These are phyloP conservation scores for Chionodraco myersi DNA, from an alignment of 2,113 vertebrate genomes.

Conservation along the genomic window DNA sequence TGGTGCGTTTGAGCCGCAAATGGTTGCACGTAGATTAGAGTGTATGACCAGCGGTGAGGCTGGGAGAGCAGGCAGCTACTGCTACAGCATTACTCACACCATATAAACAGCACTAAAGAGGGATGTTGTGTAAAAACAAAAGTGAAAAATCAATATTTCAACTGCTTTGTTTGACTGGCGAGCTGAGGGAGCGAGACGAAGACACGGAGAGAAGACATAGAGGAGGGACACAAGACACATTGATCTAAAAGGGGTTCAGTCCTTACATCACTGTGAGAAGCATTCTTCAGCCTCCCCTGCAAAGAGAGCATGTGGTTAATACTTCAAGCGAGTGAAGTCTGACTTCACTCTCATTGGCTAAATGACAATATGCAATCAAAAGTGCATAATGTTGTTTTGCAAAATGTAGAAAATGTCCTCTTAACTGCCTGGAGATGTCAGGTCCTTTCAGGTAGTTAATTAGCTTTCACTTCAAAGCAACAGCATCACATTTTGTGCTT, in stretches of 20 bases:
- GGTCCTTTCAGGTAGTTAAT: not conserved
- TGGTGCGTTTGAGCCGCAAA: slow-evolving; percentile 10
- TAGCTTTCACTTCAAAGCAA: slow-evolving; percentile 17
- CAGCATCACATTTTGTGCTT: not conserved
- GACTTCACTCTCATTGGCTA: slow-evolving; percentile 48
- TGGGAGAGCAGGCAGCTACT: slow-evolving; percentile 25
- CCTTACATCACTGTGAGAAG: slow-evolving; percentile 91
- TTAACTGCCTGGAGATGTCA: not conserved
- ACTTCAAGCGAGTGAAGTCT: slow-evolving; percentile 69
- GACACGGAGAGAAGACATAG: slow-evolving; percentile 70
- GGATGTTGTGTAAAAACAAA: slow-evolving; percentile 52
- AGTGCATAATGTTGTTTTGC: slow-evolving; percentile 16
- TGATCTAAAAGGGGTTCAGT: slow-evolving; percentile 83
- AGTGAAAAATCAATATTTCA: slow-evolving; percentile 64
- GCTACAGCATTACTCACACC: slow-evolving; percentile 13
- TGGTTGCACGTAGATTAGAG: slow-evolving; percentile 1
- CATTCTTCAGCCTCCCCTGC: slow-evolving; percentile 90
- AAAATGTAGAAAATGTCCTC: slow-evolving; percentile 17
- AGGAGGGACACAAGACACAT: slow-evolving; percentile 84
- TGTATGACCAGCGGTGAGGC: slow-evolving; percentile 5
- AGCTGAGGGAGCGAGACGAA: slow-evolving; percentile 69
- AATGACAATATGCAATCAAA: slow-evolving; percentile 20
- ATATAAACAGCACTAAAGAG: slow-evolving; percentile 43
- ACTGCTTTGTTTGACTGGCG: slow-evolving; percentile 72
- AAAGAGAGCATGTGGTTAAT: slow-evolving; percentile 87